Conservation (phyloP, 2,113 vertebrate species). For the Pseudorasbora parva region DNA sequence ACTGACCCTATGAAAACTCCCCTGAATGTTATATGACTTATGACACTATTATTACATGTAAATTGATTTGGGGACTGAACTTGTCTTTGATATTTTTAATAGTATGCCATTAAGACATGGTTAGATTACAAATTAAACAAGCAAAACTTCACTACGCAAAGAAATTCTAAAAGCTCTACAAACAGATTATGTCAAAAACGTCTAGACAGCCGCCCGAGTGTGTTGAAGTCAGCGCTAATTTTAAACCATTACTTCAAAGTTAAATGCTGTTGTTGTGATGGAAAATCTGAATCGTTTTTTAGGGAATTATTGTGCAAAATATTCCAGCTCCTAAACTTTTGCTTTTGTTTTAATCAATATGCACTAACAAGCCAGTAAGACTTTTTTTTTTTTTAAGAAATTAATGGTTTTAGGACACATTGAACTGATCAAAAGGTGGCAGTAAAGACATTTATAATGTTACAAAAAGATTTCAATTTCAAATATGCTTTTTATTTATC, state of each 20-base stretch:
- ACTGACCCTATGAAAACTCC: not conserved
- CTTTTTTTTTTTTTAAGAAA: not conserved
- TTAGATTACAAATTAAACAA: not conserved
- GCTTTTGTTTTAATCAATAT: not conserved
- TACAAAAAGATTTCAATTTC: too few relatives aligned
- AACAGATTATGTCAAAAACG: slow-evolving; percentile 28
- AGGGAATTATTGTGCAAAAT: not conserved
- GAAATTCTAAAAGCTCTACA: not conserved
- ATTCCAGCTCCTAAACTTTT: not conserved
- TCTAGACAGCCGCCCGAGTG: not conserved
- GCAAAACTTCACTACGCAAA: not conserved
- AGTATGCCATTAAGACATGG: not conserved
- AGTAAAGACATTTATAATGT: too few relatives aligned
- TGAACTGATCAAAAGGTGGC: too few relatives aligned
- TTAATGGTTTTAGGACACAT: not conserved
- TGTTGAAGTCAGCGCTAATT: slow-evolving; percentile 12
- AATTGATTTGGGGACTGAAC: not conserved
- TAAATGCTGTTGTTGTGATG: not conserved
- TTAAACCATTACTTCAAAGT: slow-evolving; percentile 7
- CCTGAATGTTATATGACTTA: not conserved
- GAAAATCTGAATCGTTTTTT: not conserved
- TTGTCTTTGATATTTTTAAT: not conserved
- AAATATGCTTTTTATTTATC: too few relatives aligned
- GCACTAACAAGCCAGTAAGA: not conserved
- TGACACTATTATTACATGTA: not conserved